Evolutionary conservation across 1,140 invertebrate species (phyloP), one percentile per base, ranked within the genome.

Genomic region (Bradysia coprophila): DNA sequence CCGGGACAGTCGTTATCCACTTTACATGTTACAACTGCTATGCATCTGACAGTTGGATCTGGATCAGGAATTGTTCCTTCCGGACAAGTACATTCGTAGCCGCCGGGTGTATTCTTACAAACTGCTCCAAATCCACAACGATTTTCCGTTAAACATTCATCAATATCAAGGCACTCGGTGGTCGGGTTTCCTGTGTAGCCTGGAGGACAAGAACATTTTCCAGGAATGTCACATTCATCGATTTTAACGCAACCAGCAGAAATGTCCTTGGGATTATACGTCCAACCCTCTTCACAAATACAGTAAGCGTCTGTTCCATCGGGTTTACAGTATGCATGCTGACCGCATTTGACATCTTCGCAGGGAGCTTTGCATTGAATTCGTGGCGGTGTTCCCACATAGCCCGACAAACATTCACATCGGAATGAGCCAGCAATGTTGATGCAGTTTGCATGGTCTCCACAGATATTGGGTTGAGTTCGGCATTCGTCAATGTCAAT

Each of bases 271-370:
- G 88, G 88, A 65, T 91, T 78, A 53, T 86, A 93, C 1, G 84
- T 90, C 83, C 86, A 93, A 1, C 89, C 89, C 40, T 89, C 81
- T 54, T 94, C 83, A 54, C 89, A 94, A 37, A 91, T 81, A 48
- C 89, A 94, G 51, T 87, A 90, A 1, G 86, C 87, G 60, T 91
- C 87, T 36, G 78, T 71, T 22, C 83, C 85, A 48, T 91, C 84
- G 0, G 82, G 75, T 56, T 90, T 88, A 52, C 89, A 94, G 53
- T 72, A 88, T 4, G 89, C 84, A 54, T 93, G 87, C 10, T 74
- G 68, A 8, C 86, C 84, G 54, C 89, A 94, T 52, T 79, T 78
- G 1, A 93, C 82, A 59, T 87, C 84, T 57, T 90, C 85, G 56
- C 89, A 94, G 0, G 88, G 87, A 48, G 86, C 86, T 71, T 87